These are phyloP conservation scores for Holothuria scabra DNA, from an alignment of 53 echinoderm and acorn worm genomes.

Conservation along the genomic window DNA sequence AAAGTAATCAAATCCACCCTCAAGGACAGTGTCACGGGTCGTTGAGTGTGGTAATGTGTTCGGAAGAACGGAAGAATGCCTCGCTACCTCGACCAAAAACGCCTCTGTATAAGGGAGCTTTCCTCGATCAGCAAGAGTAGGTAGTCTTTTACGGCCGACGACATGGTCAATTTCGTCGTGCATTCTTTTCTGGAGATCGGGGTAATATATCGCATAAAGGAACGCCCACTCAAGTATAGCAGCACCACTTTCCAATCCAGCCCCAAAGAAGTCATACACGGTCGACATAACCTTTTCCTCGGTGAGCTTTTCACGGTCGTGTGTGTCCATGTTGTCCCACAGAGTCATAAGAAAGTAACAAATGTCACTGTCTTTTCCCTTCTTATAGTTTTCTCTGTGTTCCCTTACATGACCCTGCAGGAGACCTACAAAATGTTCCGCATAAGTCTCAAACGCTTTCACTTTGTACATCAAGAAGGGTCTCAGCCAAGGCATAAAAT, in stretches of 20 bases:
- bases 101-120: constrained; percentile 80
- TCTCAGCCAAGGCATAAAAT: constrained; percentile 72
- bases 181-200: constrained; percentile 60
- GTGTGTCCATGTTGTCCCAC: constrained; percentile 19
- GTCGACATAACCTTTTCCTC: constrained; percentile 48
- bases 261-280: constrained; percentile 69
- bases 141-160: constrained; percentile 50
- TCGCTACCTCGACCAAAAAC: constrained; percentile 73
- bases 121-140: constrained; percentile 62
- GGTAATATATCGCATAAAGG: constrained; percentile 60
- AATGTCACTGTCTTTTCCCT: constrained; percentile 54
- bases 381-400: too few relatives aligned
- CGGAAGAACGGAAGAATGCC: constrained; percentile 72
- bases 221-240: constrained; percentile 64
- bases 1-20: constrained; percentile 63
- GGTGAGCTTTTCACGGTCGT: constrained; percentile 43
- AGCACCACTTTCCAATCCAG: constrained; percentile 70
- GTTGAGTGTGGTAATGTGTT: constrained; percentile 85
- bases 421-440: constrained; percentile 68
- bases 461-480: constrained; percentile 54
- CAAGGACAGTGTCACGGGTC: constrained; percentile 71
- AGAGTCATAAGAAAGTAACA: constrained; percentile 66
- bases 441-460: constrained; percentile 60
- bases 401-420: constrained; percentile 61
- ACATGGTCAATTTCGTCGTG: constrained; percentile 68